Base-by-base conservation (phyloP, 2,113 vertebrate species). In the Chitala chitala region DNA sequence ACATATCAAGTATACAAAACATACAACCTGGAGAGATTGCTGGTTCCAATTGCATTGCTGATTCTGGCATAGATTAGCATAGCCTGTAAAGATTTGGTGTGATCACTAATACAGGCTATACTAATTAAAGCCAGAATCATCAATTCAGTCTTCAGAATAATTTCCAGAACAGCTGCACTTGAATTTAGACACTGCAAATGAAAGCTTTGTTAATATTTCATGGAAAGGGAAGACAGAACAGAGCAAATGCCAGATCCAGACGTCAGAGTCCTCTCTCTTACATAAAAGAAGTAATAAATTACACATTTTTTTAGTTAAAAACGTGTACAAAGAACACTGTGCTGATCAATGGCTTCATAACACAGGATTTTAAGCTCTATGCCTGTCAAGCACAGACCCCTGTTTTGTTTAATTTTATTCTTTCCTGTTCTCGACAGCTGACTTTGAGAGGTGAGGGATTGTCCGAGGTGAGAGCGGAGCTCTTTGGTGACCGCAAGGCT, bases 101-200 rank as follows among this genome's bases (percentile, higher is more conserved):
- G 72, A 90, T 90, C 86, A 92, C 91, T 92, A 90, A 91, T 90
- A 92, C 91, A 92, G 91, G 91, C 91, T 92, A 89, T 90, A 92
- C 91, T 92, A 92, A 92, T 92, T 92, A 92, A 92, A 90, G 87
- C 91, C 91, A 89, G 89, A 92, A 90, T 89, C 90, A 90, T 92
- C 91, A 90, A 89, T 89, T 87, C 83, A 74, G 69, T 89, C 88
- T 86, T 89, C 78, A 73, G 38, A 56, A 59, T 17, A 64, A 68
- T 73, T 53, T 66, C 58, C 31, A 56, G 29, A 69, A 55, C 5
- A 20, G 61, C 50, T 78, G 50, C 40, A 46, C 61, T 72, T 75
- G 6, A 72, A 46, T 36, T 42, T 29, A 66, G 59, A 40, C 36
- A 65, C 75, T 76, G 75, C 56, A 71, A 71, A 64, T 71, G 38